Evolutionary conservation across 2,113 vertebrate genomes (phyloP).

Genomic region (Ceyx melanurus): DNA sequence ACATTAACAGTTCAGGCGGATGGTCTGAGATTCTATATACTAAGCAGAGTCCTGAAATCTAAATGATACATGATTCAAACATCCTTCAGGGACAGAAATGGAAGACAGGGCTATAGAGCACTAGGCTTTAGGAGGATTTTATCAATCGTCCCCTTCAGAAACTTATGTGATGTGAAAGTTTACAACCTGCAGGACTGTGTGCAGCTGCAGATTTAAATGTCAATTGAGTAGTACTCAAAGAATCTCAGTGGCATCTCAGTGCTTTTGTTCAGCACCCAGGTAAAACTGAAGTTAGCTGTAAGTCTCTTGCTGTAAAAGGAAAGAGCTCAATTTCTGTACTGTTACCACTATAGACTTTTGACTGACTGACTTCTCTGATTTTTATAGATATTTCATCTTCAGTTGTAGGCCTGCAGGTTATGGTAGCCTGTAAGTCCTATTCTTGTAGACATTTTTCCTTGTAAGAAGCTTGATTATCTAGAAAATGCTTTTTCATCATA

Average conservation of each 20-base stretch:
- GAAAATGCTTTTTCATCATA: accelerated
- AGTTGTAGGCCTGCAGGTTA: background rate
- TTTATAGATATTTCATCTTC: background rate
- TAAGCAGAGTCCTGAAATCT: background rate
- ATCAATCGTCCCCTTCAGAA: background rate
- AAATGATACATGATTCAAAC: background rate
- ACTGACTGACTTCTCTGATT: background rate
- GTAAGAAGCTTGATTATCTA: background rate
- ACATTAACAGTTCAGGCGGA: background rate
- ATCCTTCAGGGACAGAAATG: background rate
- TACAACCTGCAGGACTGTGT: background rate
- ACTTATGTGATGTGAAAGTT: background rate
- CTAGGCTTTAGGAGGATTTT: background rate
- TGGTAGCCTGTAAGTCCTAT: background rate
- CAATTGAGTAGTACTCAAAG: background rate
- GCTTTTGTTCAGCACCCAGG: background rate
- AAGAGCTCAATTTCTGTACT: background rate
- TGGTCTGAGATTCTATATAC: background rate
- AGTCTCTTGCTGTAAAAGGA: background rate
- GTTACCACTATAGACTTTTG: background rate
- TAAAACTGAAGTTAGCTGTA: background rate
- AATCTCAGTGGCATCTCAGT: background rate
- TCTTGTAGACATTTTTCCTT: background rate
- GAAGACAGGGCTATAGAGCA: background rate
- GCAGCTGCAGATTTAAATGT: background rate